Conservation (phyloP, 2,797 vertebrate genomes). For the Galaxias olidus region DNA sequence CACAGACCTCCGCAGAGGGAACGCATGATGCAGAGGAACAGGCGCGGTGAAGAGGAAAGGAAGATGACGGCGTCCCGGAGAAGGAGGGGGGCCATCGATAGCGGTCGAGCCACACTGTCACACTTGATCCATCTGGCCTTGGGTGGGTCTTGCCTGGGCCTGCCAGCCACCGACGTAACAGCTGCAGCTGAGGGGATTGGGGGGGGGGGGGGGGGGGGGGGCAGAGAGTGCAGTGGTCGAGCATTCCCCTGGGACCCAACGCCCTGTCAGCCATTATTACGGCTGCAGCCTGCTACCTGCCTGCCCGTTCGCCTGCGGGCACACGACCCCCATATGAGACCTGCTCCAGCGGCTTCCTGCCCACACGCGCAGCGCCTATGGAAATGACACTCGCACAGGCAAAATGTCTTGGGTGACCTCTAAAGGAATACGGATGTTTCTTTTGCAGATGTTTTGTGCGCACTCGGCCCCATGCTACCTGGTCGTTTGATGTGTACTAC, state of each 20-base stretch:
- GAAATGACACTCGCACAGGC: no score
- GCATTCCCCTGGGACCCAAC: constrained; percentile 41
- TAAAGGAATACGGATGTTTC: no score
- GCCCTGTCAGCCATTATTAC: constrained; percentile 63
- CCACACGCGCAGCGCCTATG: no score
- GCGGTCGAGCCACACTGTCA: constrained; percentile 23
- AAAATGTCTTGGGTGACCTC: no score
- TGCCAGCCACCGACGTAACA: constrained; percentile 24
- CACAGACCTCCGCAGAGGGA: not conserved
- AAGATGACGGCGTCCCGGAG: not conserved
- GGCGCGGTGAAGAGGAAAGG: constrained; percentile 22
- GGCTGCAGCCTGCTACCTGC: constrained; percentile 34
- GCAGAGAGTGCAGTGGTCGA: no score
- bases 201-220: no score
- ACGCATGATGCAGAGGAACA: not conserved
- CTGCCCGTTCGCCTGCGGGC: constrained; percentile 34
- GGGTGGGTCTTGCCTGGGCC: constrained; percentile 15
- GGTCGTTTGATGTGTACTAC: no score
- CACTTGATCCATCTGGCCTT: constrained; percentile 27
- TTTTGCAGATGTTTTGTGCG: no score
- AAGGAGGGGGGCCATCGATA: not conserved
- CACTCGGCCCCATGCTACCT: no score
- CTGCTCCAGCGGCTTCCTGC: constrained; percentile 6
- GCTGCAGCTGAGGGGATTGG: constrained; percentile 31
- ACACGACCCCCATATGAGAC: constrained; percentile 41